phyloP scores from a whole-genome alignment of 1,140 invertebrate species.

The Lysiphlebus fabarum region DNA sequence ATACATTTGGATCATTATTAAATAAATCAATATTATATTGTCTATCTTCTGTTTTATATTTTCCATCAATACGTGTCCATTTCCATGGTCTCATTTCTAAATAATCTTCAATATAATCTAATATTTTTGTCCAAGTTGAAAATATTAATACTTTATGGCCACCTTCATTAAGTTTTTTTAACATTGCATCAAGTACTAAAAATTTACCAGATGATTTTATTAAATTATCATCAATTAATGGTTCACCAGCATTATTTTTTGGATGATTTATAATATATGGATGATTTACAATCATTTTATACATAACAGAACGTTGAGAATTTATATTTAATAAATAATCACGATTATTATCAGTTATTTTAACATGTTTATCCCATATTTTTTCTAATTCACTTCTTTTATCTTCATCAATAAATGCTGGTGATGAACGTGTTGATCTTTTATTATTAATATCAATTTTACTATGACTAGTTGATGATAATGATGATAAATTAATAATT shows the following conservation, averaged over 20 bases:
- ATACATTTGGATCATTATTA: constrained; percentile 55
- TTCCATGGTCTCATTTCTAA: constrained; percentile 54
- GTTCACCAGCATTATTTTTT: constrained; percentile 19
- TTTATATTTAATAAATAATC: constrained; percentile 27
- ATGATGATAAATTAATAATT: no score
- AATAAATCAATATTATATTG: constrained; percentile 55
- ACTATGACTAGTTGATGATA: no score
- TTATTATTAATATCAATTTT: no score
- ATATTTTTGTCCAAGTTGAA: constrained; percentile 65
- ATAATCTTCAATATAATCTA: constrained; percentile 72
- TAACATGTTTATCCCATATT: constrained; percentile 2
- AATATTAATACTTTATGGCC: constrained; percentile 74
- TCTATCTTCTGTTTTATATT: constrained; percentile 42
- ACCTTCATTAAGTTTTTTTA: constrained; percentile 59
- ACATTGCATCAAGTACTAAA: constrained; percentile 65
- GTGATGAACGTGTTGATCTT: neutral
- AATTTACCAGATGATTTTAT: constrained; percentile 67
- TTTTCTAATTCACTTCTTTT: no score
- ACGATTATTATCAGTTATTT: constrained; percentile 31
- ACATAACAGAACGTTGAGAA: constrained; percentile 47
- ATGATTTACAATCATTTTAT: constrained; percentile 70
- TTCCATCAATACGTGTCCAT: constrained; percentile 69
- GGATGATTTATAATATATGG: constrained; percentile 67
- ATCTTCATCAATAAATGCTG: no score
- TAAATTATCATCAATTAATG: constrained; percentile 58